Evolutionary conservation across 2,113 vertebrate genomes (phyloP).

Genomic region (Oreocharis arfaki): DNA sequence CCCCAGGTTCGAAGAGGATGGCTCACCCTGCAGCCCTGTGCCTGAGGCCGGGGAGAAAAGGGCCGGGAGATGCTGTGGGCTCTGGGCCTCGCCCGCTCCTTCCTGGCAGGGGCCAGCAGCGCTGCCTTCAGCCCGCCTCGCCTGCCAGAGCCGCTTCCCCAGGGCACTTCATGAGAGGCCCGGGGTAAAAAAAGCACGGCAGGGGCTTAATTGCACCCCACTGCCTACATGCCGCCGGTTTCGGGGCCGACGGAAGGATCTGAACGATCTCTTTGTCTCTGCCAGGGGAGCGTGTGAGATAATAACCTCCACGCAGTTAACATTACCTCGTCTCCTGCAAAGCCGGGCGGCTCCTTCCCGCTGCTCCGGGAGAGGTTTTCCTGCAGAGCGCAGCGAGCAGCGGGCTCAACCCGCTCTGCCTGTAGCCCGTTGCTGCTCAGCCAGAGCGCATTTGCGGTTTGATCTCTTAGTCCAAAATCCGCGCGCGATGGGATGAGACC

Average conservation of each 20-base stretch:
- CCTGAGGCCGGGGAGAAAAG: accelerated
- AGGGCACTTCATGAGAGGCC: background rate
- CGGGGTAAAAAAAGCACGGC: background rate
- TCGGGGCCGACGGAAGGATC: background rate
- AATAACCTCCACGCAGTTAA: background rate
- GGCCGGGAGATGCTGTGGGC: background rate
- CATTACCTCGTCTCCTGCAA: accelerated
- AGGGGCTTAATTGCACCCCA: background rate
- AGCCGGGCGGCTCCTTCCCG: background rate
- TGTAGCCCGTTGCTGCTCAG: background rate
- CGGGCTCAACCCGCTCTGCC: background rate
- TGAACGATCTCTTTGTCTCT: background rate
- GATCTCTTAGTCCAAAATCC: background rate
- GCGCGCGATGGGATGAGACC: background rate
- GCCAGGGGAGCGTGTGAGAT: background rate
- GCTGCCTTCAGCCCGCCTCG: no score
- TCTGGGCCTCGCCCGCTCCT: accelerated
- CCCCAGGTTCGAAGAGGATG: background rate
- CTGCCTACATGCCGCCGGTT: background rate
- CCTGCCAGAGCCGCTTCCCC: background rate
- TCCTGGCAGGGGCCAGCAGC: background rate
- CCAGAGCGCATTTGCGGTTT: background rate
- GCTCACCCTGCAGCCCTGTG: accelerated
- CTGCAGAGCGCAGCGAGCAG: background rate
- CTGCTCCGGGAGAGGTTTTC: background rate